Evolutionary conservation across 2,888 invertebrate genomes (phyloP).

Genomic region (Cacoxenus indagator): DNA sequence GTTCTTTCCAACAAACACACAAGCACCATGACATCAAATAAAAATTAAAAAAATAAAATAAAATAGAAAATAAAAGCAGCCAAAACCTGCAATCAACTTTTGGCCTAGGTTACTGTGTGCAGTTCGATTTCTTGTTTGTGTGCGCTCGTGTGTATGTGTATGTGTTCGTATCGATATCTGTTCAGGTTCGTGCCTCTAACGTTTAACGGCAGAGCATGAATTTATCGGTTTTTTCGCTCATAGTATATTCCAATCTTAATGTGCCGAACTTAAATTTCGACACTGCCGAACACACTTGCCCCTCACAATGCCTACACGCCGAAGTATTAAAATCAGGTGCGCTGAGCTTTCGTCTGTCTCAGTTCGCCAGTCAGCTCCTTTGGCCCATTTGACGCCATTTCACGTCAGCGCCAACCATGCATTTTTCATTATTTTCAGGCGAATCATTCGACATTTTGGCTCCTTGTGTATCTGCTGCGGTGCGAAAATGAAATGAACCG

Average conservation of each 20-base stretch:
- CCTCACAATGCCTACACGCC: neutral
- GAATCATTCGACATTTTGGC: neutral
- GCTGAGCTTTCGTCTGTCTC: neutral
- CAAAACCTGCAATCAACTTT: neutral
- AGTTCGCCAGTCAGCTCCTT: neutral
- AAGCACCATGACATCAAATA: neutral
- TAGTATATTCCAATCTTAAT: neutral
- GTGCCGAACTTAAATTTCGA: neutral
- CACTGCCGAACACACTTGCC: neutral
- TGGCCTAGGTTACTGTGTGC: neutral
- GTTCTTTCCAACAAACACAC: neutral
- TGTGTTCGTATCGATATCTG: neutral
- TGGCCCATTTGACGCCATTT: neutral
- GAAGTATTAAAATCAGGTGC: neutral
- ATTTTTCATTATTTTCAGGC: neutral
- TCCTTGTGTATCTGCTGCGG: conserved; percentile 29
- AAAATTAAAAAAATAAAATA: too few relatives aligned
- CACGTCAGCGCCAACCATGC: neutral
- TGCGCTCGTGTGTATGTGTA: neutral
- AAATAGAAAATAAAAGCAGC: neutral
- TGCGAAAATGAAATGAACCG: conserved; percentile 61
- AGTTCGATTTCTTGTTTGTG: neutral
- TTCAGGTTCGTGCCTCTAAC: neutral
- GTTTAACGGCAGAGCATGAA: neutral
- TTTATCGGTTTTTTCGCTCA: neutral